phyloP scores from a whole-genome alignment of 1,140 invertebrate species.

The Diachasmimorpha longicaudata region DNA sequence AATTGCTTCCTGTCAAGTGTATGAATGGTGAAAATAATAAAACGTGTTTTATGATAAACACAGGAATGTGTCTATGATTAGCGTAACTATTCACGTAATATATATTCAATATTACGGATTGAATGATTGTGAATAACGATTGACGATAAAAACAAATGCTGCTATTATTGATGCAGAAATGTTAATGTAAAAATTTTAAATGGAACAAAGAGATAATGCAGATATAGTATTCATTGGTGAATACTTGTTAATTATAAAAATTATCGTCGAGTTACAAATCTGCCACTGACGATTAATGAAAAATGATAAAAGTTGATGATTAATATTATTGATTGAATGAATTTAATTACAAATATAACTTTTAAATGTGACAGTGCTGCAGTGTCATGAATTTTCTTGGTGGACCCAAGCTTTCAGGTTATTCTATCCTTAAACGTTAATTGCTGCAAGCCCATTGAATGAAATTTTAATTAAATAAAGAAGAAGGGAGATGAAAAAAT shows the following conservation, averaged over 20 bases:
- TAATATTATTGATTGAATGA: neutral
- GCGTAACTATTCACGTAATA: neutral
- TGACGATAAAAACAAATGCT: neutral
- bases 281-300: too few species aligned
- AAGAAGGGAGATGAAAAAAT: neutral
- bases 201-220: slow-evolving; percentile 6
- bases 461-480: slow-evolving; percentile 44
- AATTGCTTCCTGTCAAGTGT: slow-evolving; percentile 37
- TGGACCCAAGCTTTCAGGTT: slow-evolving; percentile 28
- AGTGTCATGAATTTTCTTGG: slow-evolving; percentile 29
- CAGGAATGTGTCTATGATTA: slow-evolving; percentile 17
- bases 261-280: too few species aligned
- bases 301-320: neutral
- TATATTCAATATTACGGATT: neutral
- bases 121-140: slow-evolving; percentile 12
- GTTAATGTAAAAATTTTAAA: slow-evolving; percentile 27
- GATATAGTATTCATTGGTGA: neutral
- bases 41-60: slow-evolving; percentile 27
- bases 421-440: slow-evolving; percentile 26
- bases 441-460: slow-evolving; percentile 40
- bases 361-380: slow-evolving; percentile 31
- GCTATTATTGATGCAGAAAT: slow-evolving; percentile 19
- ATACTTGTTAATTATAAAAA: too few species aligned
- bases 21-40: slow-evolving; percentile 26
- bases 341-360: slow-evolving; percentile 13